A percentile compares a stretch with the other conserved stretches of the same genome.
These are phyloP conservation scores for Cheilosia soror DNA, from an alignment of 2,888 invertebrate species.

Conservation along the genomic window DNA sequence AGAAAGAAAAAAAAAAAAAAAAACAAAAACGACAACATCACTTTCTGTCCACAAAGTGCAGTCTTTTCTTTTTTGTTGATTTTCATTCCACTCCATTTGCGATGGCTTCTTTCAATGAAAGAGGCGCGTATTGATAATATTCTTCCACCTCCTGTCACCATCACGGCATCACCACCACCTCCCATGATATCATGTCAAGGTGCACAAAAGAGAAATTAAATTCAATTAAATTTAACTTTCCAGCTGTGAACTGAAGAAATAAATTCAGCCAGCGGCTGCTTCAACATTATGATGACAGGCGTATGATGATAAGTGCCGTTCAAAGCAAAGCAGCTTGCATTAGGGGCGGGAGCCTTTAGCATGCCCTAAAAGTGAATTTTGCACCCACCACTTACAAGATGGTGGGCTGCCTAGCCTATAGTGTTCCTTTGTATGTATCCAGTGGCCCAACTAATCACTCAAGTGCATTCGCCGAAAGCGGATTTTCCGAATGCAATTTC, in stretches of 20 bases:
- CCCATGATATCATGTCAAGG: conserved; percentile 54
- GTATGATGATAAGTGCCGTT: background rate
- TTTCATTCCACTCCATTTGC: conserved; percentile 62
- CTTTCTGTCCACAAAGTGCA: conserved; percentile 58
- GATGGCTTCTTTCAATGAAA: conserved; percentile 53
- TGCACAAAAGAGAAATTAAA: conserved; percentile 71
- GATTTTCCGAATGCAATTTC: conserved; percentile 65
- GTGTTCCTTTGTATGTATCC: conserved; percentile 33
- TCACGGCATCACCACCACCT: background rate
- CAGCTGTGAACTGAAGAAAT: conserved; percentile 35
- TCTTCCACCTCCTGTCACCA: conserved; percentile 13
- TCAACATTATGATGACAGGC: background rate
- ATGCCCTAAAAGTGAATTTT: conserved; percentile 48
- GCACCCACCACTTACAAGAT: conserved; percentile 46
- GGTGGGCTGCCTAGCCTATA: background rate
- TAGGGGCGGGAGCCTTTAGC: conserved; percentile 33
- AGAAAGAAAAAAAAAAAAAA: conserved; percentile 20
- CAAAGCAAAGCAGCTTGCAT: conserved; percentile 32
- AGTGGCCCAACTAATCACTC: conserved; percentile 71
- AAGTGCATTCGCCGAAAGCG: conserved; percentile 67
- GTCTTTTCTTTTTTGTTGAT: conserved; percentile 26
- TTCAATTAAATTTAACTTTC: conserved; percentile 65
- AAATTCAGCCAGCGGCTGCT: conserved; percentile 1
- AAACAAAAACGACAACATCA: conserved; percentile 47
- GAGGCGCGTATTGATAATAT: conserved; percentile 47